Percentiles rank a stretch among this genome's conserved stretches.
Conservation (phyloP, 2,797 vertebrate genomes). For the Protosalanx chinensis region DNA sequence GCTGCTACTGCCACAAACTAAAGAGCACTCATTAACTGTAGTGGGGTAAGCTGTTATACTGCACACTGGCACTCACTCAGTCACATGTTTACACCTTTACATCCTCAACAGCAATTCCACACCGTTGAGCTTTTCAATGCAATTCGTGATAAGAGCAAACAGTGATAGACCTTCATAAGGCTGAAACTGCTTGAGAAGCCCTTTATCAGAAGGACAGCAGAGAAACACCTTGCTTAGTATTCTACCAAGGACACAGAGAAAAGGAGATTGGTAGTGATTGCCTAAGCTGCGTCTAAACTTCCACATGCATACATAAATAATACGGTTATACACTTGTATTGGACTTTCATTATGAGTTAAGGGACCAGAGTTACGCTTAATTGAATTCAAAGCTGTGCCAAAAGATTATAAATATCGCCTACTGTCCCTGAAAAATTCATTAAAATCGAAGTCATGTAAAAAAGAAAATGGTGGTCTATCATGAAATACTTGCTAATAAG, state of each 20-base stretch:
- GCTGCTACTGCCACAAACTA: too few relatives aligned
- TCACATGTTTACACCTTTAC: neutral
- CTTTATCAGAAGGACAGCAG: neutral
- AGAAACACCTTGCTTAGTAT: neutral
- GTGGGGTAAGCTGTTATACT: neutral
- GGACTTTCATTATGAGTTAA: neutral
- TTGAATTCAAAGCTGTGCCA: neutral
- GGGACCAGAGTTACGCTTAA: neutral
- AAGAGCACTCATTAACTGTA: too few relatives aligned
- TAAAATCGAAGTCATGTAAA: neutral
- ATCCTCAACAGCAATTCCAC: neutral
- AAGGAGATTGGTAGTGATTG: neutral
- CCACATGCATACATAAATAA: neutral
- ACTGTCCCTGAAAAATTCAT: neutral
- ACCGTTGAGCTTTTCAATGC: neutral
- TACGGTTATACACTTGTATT: neutral
- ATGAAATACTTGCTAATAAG: neutral
- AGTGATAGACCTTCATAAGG: neutral
- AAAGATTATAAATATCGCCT: neutral
- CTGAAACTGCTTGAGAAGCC: neutral
- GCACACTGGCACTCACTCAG: neutral
- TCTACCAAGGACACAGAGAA: neutral
- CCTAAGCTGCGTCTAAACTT: neutral
- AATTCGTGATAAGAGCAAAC: neutral
- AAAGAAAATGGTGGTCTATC: too few relatives aligned